phyloP scores from a whole-genome alignment of 2,797 vertebrate species.

The Lepilemur septentrionalis region DNA sequence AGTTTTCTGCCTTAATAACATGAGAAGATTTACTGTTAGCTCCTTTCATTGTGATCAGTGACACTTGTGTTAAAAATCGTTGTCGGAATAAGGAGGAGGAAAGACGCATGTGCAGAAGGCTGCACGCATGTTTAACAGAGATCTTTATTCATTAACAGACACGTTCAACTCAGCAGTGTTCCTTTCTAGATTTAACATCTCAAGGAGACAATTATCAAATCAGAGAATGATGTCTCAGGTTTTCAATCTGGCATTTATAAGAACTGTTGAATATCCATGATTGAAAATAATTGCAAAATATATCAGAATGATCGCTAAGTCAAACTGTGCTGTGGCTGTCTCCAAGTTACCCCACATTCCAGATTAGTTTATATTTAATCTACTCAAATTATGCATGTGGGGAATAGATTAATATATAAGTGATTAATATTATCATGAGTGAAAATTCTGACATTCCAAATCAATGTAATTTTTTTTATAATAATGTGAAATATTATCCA shows the following conservation, averaged over 20 bases:
- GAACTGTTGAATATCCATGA: constrained; percentile 60
- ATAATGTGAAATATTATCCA: neutral
- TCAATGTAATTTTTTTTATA: neutral
- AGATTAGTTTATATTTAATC: constrained; percentile 64
- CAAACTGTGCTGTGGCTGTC: constrained; percentile 44
- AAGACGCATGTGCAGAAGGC: neutral
- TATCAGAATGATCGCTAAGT: constrained; percentile 58
- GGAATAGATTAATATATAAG: neutral
- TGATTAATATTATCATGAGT: constrained; percentile 2
- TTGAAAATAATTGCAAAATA: constrained; percentile 71
- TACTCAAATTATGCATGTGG: constrained; percentile 42
- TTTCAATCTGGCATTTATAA: constrained; percentile 24
- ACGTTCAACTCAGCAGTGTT: constrained; percentile 48
- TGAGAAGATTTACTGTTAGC: neutral
- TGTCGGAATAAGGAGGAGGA: neutral
- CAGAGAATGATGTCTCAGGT: constrained; percentile 34
- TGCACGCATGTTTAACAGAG: neutral
- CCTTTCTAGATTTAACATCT: constrained; percentile 57
- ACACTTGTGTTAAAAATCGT: neutral
- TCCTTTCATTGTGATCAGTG: neutral
- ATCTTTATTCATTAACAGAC: constrained; percentile 2
- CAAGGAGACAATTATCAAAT: constrained; percentile 69
- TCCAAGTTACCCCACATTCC: constrained; percentile 60
- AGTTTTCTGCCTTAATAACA: neutral
- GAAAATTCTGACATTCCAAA: constrained; percentile 1